Base-by-base conservation (phyloP, 2,888 invertebrate species). In the Drosophila barbarae region DNA sequence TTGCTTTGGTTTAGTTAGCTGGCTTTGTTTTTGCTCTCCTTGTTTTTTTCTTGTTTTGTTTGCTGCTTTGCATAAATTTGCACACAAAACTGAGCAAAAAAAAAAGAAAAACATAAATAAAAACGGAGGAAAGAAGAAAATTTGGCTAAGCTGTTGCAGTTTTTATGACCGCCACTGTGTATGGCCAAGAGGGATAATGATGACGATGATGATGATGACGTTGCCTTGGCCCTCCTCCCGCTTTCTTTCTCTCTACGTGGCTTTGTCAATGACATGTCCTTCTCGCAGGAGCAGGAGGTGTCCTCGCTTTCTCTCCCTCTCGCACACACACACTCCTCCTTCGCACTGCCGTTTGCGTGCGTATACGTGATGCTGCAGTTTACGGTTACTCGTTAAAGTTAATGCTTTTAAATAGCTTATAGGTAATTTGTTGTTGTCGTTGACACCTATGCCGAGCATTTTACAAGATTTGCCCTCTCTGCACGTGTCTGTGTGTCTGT, bases 351-450 rank as follows among this genome's bases (percentile, higher is more conserved):
- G 65, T 39, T 42, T 49, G 72, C 51, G 56, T 60, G 63, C 58
- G 42, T 57, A 51, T 61, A 63, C 36, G 68, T 54, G 61, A 63
- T 79, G 77, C 71, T 80, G 82, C 81, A 75, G 51, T 73, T 73
- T 68, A 67, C 50, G 39, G 73, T 76, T 64, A 73, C 71, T 71
- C 78, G 61, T 71, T 67, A 55, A 55, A 71, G 75, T 68, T 74
- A 81, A 76, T 81, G 58, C 80, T 46, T 74, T 77, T 66, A 76
- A 75, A 75, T 64, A 70, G 72, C 67, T 72, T 70, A 70, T 70
- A 70, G 72, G 69, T 69, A 67, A 69, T 66, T 66, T 64, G 55
- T 56, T 71, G 71, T 55, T 69, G 69, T 71, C 53, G 64, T 74
- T 70, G 70, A 72, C 58, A 68, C 61, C 55, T 74, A 61, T 51